phyloP scores from a whole-genome alignment of 2,797 vertebrate species.

The Pseudomugil gertrudae region DNA sequence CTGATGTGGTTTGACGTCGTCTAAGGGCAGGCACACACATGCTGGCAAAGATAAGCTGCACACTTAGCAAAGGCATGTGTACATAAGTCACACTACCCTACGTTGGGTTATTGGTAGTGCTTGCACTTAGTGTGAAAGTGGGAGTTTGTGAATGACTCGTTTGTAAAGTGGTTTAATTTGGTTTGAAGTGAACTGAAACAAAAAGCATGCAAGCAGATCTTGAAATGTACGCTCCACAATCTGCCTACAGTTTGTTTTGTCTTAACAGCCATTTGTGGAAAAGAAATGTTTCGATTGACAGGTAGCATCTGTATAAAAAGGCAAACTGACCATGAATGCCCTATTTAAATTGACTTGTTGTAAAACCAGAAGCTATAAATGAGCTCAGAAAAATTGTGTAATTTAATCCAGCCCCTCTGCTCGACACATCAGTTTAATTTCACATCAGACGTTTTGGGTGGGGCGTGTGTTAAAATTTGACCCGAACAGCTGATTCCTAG shows the following conservation, averaged over 20 bases:
- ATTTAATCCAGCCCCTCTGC: conserved; percentile 16
- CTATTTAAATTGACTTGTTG: not conserved
- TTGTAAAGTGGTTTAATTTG: not conserved
- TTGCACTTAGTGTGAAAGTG: conserved; percentile 10
- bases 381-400: conserved; percentile 17
- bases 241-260: not conserved
- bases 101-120: conserved; percentile 20
- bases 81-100: conserved; percentile 44
- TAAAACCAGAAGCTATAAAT: not conserved
- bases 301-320: not conserved
- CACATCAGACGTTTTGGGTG: conserved; percentile 3
- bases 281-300: not conserved
- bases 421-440: conserved; percentile 19
- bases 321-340: not conserved
- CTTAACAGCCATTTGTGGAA: not conserved
- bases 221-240: not conserved
- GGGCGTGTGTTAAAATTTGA: conserved; percentile 56
- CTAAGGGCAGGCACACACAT: conserved; percentile 32
- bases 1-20: conserved; percentile 49
- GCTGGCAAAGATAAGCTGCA: conserved; percentile 58
- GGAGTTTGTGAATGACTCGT: too few relatives aligned
- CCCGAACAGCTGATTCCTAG: conserved; percentile 60
- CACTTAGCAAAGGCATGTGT: conserved; percentile 41
- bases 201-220: not conserved
- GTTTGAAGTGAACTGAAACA: not conserved